Percentiles rank a stretch among this genome's conserved stretches.
phyloP scores from a whole-genome alignment of 2,113 vertebrate genomes.

The Sprattus sprattus region DNA sequence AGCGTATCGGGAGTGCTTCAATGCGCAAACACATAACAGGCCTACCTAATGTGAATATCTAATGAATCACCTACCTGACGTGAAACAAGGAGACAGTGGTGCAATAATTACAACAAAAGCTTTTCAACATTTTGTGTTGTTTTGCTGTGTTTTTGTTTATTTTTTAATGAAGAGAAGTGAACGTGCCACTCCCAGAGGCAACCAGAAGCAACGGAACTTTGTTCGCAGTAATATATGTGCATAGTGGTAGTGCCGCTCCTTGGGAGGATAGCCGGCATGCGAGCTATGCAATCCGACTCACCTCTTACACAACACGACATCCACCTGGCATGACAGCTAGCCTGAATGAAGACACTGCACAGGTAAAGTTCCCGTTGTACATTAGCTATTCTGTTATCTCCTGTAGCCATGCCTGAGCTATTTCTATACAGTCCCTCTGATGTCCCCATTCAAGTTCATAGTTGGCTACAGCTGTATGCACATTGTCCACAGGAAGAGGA shows the following conservation, averaged over 20 bases:
- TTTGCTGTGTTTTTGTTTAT: neutral
- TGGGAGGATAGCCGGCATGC: conserved; percentile 90
- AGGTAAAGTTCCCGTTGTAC: neutral
- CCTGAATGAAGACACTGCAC: conserved; percentile 17
- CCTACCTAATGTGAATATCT: no score
- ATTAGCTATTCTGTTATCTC: neutral
- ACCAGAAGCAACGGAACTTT: conserved; percentile 87
- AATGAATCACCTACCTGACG: neutral
- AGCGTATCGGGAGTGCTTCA: no score
- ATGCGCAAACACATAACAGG: neutral
- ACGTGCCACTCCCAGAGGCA: conserved; percentile 85
- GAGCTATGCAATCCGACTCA: conserved; percentile 85
- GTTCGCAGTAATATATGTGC: conserved; percentile 89
- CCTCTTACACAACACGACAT: conserved; percentile 80
- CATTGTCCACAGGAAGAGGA: conserved; percentile 62
- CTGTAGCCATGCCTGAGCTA: neutral
- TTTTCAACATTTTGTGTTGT: neutral
- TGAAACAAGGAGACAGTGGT: no score
- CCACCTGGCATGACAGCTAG: conserved; percentile 40
- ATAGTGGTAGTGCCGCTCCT: conserved; percentile 83
- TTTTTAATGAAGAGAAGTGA: conserved; percentile 75
- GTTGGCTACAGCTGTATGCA: neutral
- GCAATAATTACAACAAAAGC: neutral
- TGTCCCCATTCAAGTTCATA: neutral
- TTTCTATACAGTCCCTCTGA: neutral